Base-by-base conservation (phyloP, 2,888 invertebrate species). In the Gastracanthus pulcherrimus region DNA sequence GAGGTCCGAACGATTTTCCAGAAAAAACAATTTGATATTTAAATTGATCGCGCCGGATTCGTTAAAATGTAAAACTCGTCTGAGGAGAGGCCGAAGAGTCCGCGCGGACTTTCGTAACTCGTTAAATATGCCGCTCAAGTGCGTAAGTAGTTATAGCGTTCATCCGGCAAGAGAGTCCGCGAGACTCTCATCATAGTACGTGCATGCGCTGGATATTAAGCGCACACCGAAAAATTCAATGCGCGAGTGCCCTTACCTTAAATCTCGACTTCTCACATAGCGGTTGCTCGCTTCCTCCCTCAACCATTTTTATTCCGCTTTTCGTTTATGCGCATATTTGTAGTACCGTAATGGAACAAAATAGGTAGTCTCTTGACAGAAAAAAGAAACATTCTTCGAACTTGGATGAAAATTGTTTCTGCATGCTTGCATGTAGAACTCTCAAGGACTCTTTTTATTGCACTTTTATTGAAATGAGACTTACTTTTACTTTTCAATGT, bases 71-170 rank as follows among this genome's bases (percentile, higher is more conserved):
- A 51, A 70, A 76, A 19, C 70, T 55, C 51, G 69, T 74, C 48
- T 51, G n/a, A 1, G 60, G 9, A 55, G 26, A 66, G 31, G 19
- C 34, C 26, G 41, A n/a, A 11, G 31, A 41, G 2, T 36, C 26
- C 16, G 13, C 72, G 26, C 1, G 48, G 81, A 79, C 80, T 82
- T 77, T 82, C 81, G 76, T 67, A 78, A 84, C 81, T 84, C 60
- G 83, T 84, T 84, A 82, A 78, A 82, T 58, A 84, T 83, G 81
- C 83, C 45, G 45, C 82, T 78, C 67, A 64, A 62, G 81, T 80
- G 64, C 76, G 75, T 72, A 67, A 74, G 66, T 76, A 76, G 71
- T 82, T 79, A 75, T 79, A 71, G 19, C 74, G 76, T 48, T 76
- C 62, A 62, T 69, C 75, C 67, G 60, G 34, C 80, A 66, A 55